Base-by-base conservation (phyloP, 2,888 invertebrate species). In the Rhingia campestris region DNA sequence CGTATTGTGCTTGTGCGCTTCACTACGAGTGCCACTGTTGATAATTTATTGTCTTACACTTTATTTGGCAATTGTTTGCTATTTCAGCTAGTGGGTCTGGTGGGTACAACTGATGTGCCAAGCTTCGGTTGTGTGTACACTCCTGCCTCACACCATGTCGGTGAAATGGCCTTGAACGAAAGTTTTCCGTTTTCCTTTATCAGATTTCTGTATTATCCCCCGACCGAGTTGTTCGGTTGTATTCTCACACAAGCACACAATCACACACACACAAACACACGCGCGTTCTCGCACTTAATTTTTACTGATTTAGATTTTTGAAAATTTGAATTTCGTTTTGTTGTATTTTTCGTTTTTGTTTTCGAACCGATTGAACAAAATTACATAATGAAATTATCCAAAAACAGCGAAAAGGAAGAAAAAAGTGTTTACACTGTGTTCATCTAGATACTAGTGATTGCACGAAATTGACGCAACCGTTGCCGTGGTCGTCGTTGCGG, bases 151-250 rank as follows among this genome's bases (percentile, higher is more conserved):
- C 73, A 64, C 63, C 58, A 39, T 59, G 80, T 80, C 84, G 80
- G 84, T 84, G 74, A 84, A 84, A 84, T 84, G 84, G 84, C 84
- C 84, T 84, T 84, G 84, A 84, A 84, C 80, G 84, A 84, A 84
- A 84, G 84, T 84, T 80, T 79, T 75, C 79, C 74, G 82, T 84
- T 84, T 82, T 80, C 66, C 80, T 84, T 80, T 80, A 74, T 84
- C 80, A 84, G 74, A 84, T 84, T 80, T 75, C 61, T 84, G 69
- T 80, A 59, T 79, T 79, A 72, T 82, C 67, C 74, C 22, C 22
- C 22, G 1, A 22, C 22, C 66, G 67, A 80, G n/a, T 61, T 33
- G 59, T 54, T 64, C 22, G 56, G 37, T 75, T 69, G 73, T 69
- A 32, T 63, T 49, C 12, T 9, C 45, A 47, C 47, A 47, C 47